phyloP scores from a whole-genome alignment of 2,888 invertebrate species.

The Adelognathus sp. region DNA sequence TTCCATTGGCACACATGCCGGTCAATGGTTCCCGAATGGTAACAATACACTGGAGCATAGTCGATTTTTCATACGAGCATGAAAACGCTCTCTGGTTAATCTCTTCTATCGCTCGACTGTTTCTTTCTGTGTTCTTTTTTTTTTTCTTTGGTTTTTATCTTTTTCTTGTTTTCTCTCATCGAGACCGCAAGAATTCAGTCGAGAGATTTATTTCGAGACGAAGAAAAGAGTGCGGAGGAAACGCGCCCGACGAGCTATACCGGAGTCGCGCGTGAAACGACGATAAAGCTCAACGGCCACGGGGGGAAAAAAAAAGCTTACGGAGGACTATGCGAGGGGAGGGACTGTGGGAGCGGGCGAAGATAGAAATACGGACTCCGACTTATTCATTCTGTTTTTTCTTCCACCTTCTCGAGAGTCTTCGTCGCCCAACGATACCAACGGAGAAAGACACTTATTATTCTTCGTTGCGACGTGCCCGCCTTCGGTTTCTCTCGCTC shows the following conservation, averaged over 20 bases:
- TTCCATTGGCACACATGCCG: neutral
- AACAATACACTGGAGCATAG: neutral
- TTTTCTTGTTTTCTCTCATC: conserved; percentile 12
- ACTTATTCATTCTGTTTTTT: neutral
- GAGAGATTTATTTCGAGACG: conserved; percentile 47
- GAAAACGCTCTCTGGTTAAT: neutral
- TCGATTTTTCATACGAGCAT: neutral
- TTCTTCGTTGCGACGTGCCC: no score
- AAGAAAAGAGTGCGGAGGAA: neutral
- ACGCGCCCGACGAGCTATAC: neutral
- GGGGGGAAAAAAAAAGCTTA: conserved; percentile 31
- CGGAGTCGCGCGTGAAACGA: conserved; percentile 35
- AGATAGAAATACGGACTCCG: conserved; percentile 51
- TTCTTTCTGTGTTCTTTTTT: conserved; percentile 8
- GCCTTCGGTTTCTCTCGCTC: conserved; percentile 25
- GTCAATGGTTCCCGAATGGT: neutral
- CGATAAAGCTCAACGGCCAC: conserved; percentile 30
- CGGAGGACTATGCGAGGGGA: conserved; percentile 1
- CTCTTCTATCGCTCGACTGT: neutral
- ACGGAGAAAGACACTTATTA: conserved; percentile 40
- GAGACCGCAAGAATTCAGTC: conserved; percentile 15
- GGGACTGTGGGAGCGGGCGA: conserved; percentile 32
- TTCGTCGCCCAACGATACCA: neutral
- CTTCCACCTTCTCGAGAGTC: neutral
- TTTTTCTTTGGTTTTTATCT: neutral